Evolutionary conservation across 2,113 vertebrate species (phyloP).

Genomic region (Dipodomys merriami): DNA sequence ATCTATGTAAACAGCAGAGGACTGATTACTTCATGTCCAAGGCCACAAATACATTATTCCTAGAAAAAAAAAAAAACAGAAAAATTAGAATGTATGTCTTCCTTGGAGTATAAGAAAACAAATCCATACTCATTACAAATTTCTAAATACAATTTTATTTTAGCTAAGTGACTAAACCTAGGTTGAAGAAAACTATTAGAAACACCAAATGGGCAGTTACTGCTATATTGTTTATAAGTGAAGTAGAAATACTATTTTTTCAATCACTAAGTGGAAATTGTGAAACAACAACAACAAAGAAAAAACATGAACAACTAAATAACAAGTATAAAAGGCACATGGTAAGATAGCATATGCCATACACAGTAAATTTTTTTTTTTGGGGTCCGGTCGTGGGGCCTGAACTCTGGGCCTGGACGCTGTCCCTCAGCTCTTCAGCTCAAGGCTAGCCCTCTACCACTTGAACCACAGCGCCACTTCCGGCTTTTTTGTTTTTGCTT

Average conservation of each 20-base stretch:
- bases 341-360: background rate
- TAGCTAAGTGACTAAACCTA: constrained; percentile 33
- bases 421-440: too few species aligned
- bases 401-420: too few species aligned
- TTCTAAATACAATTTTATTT: background rate
- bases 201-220: background rate
- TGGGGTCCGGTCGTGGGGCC: too few species aligned
- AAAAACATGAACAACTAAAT: background rate
- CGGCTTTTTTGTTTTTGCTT: too few species aligned
- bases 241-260: constrained; percentile 19
- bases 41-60: constrained; percentile 87
- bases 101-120: background rate
- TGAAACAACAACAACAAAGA: background rate
- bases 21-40: constrained; percentile 88
- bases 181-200: constrained; percentile 25
- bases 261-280: background rate
- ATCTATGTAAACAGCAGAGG: constrained; percentile 82
- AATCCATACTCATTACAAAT: background rate
- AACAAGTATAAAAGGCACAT: background rate
- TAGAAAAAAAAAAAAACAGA: constrained; percentile 65
- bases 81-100: constrained; percentile 38
- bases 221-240: background rate
- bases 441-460: too few species aligned
- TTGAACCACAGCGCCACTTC: too few species aligned
- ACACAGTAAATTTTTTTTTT: background rate